phyloP scores from a whole-genome alignment of 2,113 vertebrate species.

The Labrus mixtus region DNA sequence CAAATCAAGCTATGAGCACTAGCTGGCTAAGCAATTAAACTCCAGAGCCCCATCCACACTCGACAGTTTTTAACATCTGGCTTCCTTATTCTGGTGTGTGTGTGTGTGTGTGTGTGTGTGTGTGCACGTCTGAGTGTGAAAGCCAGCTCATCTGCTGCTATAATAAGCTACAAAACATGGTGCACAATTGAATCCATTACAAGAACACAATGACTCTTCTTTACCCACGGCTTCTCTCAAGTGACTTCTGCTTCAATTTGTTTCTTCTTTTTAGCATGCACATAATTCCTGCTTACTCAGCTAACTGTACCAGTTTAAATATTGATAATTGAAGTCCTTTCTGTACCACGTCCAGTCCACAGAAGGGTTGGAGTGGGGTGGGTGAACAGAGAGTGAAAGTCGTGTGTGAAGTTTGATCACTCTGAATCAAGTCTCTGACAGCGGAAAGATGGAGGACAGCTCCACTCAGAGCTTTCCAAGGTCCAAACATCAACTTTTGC shows the following conservation, averaged over 20 bases:
- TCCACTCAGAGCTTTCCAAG: conserved; percentile 34
- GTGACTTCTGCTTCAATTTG: conserved; percentile 12
- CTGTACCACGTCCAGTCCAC: neutral
- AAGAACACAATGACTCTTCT: conserved; percentile 15
- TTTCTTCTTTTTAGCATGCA: neutral
- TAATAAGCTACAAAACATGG: conserved; percentile 52
- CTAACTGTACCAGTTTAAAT: neutral
- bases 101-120: conserved; percentile 15
- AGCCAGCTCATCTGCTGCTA: conserved; percentile 65
- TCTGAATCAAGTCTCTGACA: conserved; percentile 12
- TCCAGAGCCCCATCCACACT: conserved; percentile 54
- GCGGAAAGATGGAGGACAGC: conserved; percentile 19
- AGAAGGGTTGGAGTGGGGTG: neutral
- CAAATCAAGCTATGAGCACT: conserved; percentile 62
- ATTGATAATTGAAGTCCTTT: neutral
- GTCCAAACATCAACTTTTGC: conserved; percentile 35
- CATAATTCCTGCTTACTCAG: neutral
- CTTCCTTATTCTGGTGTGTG: conserved; percentile 48
- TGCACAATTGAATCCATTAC: conserved; percentile 49
- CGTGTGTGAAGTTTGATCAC: conserved; percentile 6
- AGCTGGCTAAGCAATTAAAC: conserved; percentile 75
- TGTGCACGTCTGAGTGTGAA: conserved; percentile 32
- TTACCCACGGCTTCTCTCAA: neutral
- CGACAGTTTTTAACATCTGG: conserved; percentile 75
- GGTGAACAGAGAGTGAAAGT: neutral